phyloP scores from a whole-genome alignment of 2,888 invertebrate species.

The Nymphalis c-album region DNA sequence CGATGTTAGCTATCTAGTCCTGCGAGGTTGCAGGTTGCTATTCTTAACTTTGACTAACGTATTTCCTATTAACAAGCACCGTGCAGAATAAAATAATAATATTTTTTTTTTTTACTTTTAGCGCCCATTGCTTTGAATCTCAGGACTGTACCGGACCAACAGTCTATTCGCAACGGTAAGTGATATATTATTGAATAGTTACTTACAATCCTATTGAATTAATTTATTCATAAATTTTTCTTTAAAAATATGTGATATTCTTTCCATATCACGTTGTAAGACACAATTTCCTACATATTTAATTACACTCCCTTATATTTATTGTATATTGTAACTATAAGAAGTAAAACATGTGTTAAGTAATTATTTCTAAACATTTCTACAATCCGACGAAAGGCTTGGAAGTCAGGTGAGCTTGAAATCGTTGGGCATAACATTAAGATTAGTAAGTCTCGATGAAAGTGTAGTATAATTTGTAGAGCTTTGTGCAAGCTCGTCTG shows the following conservation, averaged over 20 bases:
- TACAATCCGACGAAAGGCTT: constrained; percentile 31
- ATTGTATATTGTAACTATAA: constrained; percentile 36
- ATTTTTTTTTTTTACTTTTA: constrained; percentile 40
- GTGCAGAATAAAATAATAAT: no score
- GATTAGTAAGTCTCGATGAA: background rate
- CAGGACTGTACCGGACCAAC: constrained; percentile 88
- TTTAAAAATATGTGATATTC: no score
- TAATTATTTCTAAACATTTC: constrained; percentile 29
- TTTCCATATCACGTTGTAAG: no score
- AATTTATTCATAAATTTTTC: background rate
- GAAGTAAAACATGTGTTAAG: constrained; percentile 1
- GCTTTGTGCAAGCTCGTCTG: no score
- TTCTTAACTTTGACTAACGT: no score
- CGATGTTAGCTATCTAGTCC: no score
- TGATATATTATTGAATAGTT: constrained; percentile 43
- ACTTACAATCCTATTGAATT: background rate
- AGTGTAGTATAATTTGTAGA: no score
- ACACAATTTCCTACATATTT: constrained; percentile 2
- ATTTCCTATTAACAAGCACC: no score
- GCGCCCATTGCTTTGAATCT: constrained; percentile 81
- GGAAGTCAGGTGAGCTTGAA: constrained; percentile 32
- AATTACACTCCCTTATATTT: no score
- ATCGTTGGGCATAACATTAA: constrained; percentile 1
- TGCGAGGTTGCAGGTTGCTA: no score
- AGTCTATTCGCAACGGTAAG: constrained; percentile 93